Percentiles rank a stretch among this genome's conserved stretches.
phyloP scores from a whole-genome alignment of 37 sponge, comb jelly and placozoan genomes.

The Spongilla lacustris region DNA sequence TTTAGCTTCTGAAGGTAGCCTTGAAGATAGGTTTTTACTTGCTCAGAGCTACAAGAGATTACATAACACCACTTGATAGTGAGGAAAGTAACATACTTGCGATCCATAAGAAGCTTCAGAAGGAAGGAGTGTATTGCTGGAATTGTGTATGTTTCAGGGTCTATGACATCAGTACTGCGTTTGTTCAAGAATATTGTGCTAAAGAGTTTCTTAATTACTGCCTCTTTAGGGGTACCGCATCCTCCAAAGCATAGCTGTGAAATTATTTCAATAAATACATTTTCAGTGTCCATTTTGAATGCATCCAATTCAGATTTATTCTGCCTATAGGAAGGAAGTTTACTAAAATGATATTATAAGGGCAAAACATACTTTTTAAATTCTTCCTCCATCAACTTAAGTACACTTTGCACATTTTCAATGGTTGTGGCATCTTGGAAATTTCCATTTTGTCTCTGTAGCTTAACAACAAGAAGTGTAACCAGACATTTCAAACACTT shows the following conservation, averaged over 20 bases:
- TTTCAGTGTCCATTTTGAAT: constrained; percentile 10
- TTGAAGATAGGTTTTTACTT: constrained; percentile 33
- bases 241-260: constrained; percentile 70
- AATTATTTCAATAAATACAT: constrained; percentile 57
- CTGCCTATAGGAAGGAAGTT: background rate
- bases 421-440: no score
- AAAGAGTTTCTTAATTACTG: constrained; percentile 42
- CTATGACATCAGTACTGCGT: constrained; percentile 10
- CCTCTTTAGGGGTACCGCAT: constrained; percentile 46
- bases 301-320: background rate
- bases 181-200: constrained; percentile 39
- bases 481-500: no score
- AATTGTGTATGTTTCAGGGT: constrained; percentile 19
- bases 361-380: background rate
- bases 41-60: constrained; percentile 3
- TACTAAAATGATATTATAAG: no score
- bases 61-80: background rate
- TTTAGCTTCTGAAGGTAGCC: constrained; percentile 36
- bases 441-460: no score
- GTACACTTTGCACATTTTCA: no score
- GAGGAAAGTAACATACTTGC: constrained; percentile 37
- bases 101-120: constrained; percentile 57
- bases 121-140: constrained; percentile 63
- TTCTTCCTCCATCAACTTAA: constrained; percentile 6
- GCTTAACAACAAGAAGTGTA: no score